phyloP scores from a whole-genome alignment of 2,888 invertebrate genomes.

The Coenonympha arcania region DNA sequence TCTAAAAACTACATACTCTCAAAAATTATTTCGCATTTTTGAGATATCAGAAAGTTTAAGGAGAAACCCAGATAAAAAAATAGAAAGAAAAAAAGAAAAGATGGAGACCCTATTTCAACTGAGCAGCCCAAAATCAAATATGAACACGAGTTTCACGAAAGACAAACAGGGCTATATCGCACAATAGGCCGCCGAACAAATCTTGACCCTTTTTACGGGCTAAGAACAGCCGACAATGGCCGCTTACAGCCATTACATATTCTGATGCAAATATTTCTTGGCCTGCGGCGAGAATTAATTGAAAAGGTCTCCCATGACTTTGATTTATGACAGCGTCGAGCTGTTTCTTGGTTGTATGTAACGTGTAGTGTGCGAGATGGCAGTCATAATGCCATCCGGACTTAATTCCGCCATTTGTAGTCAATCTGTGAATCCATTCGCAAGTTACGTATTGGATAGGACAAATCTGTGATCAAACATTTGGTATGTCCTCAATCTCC shows the following conservation, averaged over 20 bases:
- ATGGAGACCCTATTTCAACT: conserved; percentile 20
- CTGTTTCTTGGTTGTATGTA: conserved; percentile 19
- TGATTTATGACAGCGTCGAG: conserved; percentile 35
- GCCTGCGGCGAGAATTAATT: conserved; percentile 43
- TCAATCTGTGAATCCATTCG: no score
- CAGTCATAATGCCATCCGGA: no score
- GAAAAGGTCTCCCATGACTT: conserved; percentile 42
- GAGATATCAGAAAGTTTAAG: no score
- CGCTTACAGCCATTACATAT: conserved; percentile 37
- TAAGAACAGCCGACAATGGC: conserved; percentile 35
- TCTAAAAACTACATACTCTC: no score
- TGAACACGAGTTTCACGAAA: conserved; percentile 50
- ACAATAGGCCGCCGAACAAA: conserved; percentile 47
- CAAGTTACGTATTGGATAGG: no score
- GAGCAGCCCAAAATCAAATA: conserved; percentile 44
- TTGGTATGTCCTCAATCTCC: no score
- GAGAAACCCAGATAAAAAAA: background rate
- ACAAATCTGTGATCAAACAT: no score
- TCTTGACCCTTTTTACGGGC: conserved; percentile 43
- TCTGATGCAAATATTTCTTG: conserved; percentile 43
- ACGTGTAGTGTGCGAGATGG: conserved; percentile 4
- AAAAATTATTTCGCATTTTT: no score
- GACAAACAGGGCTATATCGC: conserved; percentile 53
- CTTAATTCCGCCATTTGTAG: no score
- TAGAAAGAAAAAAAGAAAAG: background rate